These are phyloP conservation scores for Malthinus seriepunctatus DNA, from an alignment of 2,888 invertebrate genomes.

Conservation along the genomic window DNA sequence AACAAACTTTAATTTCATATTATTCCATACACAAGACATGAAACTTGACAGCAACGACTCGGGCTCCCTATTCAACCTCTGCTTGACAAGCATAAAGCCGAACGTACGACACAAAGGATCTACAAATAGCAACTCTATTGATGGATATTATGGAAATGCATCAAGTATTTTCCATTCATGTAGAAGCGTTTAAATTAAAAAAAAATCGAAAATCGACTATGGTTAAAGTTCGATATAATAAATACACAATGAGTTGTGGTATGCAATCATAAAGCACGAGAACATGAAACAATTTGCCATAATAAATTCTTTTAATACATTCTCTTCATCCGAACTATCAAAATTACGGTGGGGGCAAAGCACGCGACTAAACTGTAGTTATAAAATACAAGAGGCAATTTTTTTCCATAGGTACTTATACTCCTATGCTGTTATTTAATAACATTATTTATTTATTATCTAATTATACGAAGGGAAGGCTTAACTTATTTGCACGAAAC, in stretches of 20 bases:
- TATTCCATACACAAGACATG: conserved; percentile 2
- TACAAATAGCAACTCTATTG: conserved; percentile 16
- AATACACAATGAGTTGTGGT: conserved; percentile 10
- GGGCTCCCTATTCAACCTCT: conserved; percentile 1
- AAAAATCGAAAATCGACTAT: conserved; percentile 2
- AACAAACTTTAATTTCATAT: conserved; percentile 1
- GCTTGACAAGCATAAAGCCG: conserved; percentile 21
- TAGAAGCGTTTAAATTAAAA: not conserved
- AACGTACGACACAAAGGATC: conserved; percentile 16
- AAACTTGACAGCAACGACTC: conserved; percentile 5
- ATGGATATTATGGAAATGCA: conserved; percentile 5
- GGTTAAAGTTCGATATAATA: conserved; percentile 18
- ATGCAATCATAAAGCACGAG: conserved; percentile 18
- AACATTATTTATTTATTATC: conserved; percentile 21
- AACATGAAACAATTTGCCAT: conserved; percentile 17
- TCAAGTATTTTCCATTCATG: no score
- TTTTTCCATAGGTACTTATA: no score
- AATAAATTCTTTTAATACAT: no score
- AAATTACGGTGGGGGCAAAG: conserved; percentile 20
- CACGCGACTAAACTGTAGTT: conserved; percentile 24
- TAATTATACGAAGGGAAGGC: conserved; percentile 16
- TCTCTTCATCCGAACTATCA: conserved; percentile 25
- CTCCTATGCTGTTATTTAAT: conserved; percentile 17
- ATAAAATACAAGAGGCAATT: conserved; percentile 21
- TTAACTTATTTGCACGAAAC: conserved; percentile 14